Percentiles rank a stretch among this genome's conserved stretches.
These are phyloP conservation scores for Sitobion miscanthi DNA, from an alignment of 1,140 invertebrate genomes.

Conservation along the genomic window DNA sequence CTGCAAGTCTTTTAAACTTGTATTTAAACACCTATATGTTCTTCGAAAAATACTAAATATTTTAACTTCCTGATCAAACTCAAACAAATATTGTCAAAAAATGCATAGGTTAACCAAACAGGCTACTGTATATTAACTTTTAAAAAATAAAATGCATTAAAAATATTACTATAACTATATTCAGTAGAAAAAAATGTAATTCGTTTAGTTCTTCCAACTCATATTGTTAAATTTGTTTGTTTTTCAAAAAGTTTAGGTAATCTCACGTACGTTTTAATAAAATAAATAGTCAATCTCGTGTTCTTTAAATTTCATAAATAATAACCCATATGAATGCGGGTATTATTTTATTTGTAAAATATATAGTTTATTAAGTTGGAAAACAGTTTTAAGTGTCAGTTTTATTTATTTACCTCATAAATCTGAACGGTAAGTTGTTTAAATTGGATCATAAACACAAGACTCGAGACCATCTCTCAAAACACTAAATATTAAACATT, in stretches of 20 bases:
- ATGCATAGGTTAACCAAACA: neutral
- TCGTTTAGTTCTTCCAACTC: neutral
- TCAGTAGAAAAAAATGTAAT: neutral
- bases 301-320: neutral
- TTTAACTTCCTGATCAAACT: neutral
- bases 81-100: too few relatives aligned
- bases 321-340: neutral
- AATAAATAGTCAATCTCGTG: neutral
- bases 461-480: neutral
- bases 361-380: constrained; percentile 21
- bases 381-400: neutral
- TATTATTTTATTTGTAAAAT: neutral
- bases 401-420: constrained; percentile 27
- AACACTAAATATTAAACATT: neutral
- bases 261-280: neutral
- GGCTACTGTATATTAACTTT: neutral
- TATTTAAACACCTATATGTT: neutral
- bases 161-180: neutral
- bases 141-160: neutral
- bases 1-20: neutral
- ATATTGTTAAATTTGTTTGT: neutral
- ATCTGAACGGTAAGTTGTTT: constrained; percentile 12
- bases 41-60: neutral
- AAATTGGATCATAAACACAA: constrained; percentile 8
- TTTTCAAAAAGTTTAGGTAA: neutral